These are phyloP conservation scores for Patella ulyssiponensis DNA, from an alignment of 2,888 invertebrate species.

Conservation along the genomic window DNA sequence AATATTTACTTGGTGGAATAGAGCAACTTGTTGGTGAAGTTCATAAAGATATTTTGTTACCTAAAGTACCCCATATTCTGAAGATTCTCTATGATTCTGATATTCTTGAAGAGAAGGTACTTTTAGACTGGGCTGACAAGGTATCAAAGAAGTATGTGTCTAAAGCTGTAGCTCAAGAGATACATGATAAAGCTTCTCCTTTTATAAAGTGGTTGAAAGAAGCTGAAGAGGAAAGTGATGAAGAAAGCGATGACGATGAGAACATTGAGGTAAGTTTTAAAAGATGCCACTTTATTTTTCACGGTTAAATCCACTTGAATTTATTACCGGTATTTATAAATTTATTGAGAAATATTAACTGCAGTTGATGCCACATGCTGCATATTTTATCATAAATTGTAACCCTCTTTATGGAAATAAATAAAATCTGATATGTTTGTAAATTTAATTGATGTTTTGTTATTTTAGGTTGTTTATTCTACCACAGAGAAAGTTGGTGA, in stretches of 20 bases:
- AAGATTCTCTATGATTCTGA: conserved; percentile 95
- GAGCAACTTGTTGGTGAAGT: conserved; percentile 89
- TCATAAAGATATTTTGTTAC: conserved; percentile 82
- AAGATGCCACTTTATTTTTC: background rate
- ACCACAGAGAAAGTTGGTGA: conserved; percentile 61
- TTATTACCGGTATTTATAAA: too few species aligned
- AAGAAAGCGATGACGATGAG: conserved; percentile 77
- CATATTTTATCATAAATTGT: too few species aligned
- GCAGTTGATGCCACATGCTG: too few species aligned
- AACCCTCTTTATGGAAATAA: background rate
- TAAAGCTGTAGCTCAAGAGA: conserved; percentile 86
- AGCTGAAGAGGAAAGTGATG: conserved; percentile 92
- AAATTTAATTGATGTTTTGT: conserved; percentile 1
- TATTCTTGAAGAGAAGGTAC: conserved; percentile 92
- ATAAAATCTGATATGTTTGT: background rate
- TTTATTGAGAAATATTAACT: too few species aligned
- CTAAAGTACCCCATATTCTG: conserved; percentile 89
- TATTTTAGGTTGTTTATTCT: conserved; percentile 62
- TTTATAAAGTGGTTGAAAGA: conserved; percentile 94
- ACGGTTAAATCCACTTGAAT: too few species aligned
- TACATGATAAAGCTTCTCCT: conserved; percentile 91
- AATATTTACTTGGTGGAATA: conserved; percentile 93
- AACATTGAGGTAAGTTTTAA: conserved; percentile 16
- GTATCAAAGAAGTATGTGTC: conserved; percentile 92
- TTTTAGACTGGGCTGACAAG: conserved; percentile 96